Base-by-base conservation (phyloP, 1,140 invertebrate species). In the Argopecten irradians region DNA sequence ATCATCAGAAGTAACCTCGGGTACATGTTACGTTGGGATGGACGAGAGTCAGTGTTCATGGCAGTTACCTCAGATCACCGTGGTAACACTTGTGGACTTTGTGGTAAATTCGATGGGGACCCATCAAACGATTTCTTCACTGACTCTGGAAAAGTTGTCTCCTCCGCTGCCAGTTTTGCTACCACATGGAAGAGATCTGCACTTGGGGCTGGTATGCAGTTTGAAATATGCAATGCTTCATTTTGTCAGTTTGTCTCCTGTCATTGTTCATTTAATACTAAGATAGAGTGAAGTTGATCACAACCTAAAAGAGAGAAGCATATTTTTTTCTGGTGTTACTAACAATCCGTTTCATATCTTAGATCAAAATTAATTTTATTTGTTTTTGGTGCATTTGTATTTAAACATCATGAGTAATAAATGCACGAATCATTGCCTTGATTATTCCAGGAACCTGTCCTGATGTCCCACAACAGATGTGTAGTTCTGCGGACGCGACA, bases 61-160 rank as follows among this genome's bases (percentile, higher is more conserved):
- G 97, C 97, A 93, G 97, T 96, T 0, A 96, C 96, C 7, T 96
- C 97, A 41, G 96, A 96, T 34, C 93, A 98, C 46, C 98, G 97
- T 97, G 97, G 97, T 93, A 97, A 97, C 91, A 97, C 97, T 0
- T 96, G 96, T 90, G 98, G 98, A 83, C 95, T 98, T 0, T 98
- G 98, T 94, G 98, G 98, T 0, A 96, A 95, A 7, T 96, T 98
- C 87, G 97, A 98, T 95, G 97, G 97, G 0, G 96, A 97, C 89
- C 92, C 94, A 5, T 94, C 95, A 8, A 97, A 98, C 92, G 98
- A 98, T 94, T 96, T 98, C 71, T 94, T 95, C 28, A 96, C 91
- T 34, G 91, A 92, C 34, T 41, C 55, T 3, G 92, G 92, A 43
- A 84, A 82, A 83, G 90, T 93, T 0, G 92, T 93, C 8, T 89